Percentiles rank a stretch among this genome's conserved stretches.
Conservation (phyloP, 2,113 vertebrate species). For the Cichladusa arquata region DNA sequence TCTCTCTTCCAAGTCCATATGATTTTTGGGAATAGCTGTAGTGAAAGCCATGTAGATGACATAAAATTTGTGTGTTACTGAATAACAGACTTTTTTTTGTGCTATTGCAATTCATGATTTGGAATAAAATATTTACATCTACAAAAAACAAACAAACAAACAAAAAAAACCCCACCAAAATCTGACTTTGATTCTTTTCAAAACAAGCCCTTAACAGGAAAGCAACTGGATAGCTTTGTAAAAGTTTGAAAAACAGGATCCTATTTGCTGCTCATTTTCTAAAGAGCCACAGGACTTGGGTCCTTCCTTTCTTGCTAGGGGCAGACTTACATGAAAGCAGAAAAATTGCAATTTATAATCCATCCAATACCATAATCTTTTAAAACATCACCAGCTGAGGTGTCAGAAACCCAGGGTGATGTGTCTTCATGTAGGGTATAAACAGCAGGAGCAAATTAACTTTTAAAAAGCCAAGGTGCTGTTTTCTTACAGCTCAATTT, state of each 20-base stretch:
- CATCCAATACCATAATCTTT: conserved; percentile 10
- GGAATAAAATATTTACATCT: background rate
- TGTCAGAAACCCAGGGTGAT: conserved; percentile 1
- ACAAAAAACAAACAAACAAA: background rate
- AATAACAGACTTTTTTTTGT: background rate
- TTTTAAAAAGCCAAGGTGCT: conserved; percentile 45
- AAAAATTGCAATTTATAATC: background rate
- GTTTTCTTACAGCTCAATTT: conserved; percentile 48
- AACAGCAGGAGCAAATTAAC: conserved; percentile 63
- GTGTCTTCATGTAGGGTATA: conserved; percentile 52
- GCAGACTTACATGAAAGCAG: background rate
- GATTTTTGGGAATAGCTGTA: background rate
- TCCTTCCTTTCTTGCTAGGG: background rate
- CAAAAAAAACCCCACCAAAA: background rate
- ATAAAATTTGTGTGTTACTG: background rate
- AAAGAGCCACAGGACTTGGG: background rate
- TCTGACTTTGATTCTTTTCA: background rate
- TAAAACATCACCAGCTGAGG: background rate
- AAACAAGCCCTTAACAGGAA: background rate
- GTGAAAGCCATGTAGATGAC: background rate
- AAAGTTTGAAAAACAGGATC: background rate
- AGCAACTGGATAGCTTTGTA: background rate
- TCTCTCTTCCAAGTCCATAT: background rate
- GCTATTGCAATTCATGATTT: background rate
- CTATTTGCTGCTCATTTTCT: background rate